These are phyloP conservation scores for Prionailurus bengalensis DNA, from an alignment of 2,113 vertebrate species.

Conservation along the genomic window DNA sequence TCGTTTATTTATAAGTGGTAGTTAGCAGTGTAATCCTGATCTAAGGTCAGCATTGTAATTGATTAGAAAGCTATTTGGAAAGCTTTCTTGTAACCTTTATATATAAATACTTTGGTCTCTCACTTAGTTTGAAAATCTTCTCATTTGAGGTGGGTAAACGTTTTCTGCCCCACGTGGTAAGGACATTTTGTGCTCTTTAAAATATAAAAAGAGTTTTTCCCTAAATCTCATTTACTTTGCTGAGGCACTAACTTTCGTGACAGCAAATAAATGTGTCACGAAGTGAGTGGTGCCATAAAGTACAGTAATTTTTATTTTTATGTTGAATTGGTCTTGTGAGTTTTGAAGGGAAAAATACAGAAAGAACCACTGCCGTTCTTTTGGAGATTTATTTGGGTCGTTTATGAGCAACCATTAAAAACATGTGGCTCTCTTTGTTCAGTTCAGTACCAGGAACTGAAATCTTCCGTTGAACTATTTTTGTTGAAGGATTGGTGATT, in stretches of 20 bases:
- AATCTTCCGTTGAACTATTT: slow-evolving; percentile 81
- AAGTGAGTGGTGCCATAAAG: slow-evolving; percentile 73
- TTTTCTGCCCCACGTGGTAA: slow-evolving; percentile 63
- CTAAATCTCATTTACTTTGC: slow-evolving; percentile 75
- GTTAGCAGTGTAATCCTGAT: slow-evolving; percentile 69
- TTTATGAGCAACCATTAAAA: slow-evolving; percentile 81
- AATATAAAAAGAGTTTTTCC: slow-evolving; percentile 4
- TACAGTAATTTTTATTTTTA: slow-evolving; percentile 75
- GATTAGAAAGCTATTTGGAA: slow-evolving; percentile 78
- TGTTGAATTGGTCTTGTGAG: slow-evolving; percentile 69
- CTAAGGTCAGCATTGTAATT: slow-evolving; percentile 68
- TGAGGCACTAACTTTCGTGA: slow-evolving; percentile 71
- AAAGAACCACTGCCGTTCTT: slow-evolving; percentile 69
- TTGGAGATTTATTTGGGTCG: slow-evolving; percentile 79
- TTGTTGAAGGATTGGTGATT: slow-evolving; percentile 81
- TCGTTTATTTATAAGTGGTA: slow-evolving; percentile 71
- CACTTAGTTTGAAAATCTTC: slow-evolving; percentile 74
- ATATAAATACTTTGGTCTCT: slow-evolving; percentile 69
- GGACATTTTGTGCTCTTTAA: slow-evolving; percentile 75
- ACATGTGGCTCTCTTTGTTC: slow-evolving; percentile 82
- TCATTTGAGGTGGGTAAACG: slow-evolving; percentile 69
- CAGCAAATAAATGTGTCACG: slow-evolving; percentile 80
- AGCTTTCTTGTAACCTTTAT: slow-evolving; percentile 63
- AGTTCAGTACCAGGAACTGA: slow-evolving; percentile 80
- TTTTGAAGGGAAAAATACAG: slow-evolving; percentile 81